These are phyloP conservation scores for Drosophila falleni DNA, from an alignment of 2,888 invertebrate genomes.

Conservation along the genomic window DNA sequence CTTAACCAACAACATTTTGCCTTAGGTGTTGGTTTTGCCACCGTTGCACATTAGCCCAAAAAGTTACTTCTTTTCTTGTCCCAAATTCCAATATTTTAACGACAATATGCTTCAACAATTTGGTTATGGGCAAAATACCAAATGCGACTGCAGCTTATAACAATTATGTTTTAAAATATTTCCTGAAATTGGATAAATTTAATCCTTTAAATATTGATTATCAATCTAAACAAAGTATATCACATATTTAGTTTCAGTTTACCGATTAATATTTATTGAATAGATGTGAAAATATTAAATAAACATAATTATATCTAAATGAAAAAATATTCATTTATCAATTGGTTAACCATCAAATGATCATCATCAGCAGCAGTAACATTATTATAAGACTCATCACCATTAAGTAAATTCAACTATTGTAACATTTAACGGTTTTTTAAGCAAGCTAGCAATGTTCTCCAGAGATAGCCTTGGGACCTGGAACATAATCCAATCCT, in stretches of 20 bases:
- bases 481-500: conserved; percentile 38
- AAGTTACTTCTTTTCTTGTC: conserved; percentile 8
- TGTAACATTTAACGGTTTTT: conserved; percentile 83
- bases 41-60: conserved; percentile 16
- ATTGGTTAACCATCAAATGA: conserved; percentile 37
- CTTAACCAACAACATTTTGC: conserved; percentile 7
- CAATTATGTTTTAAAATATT: background rate
- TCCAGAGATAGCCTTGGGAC: conserved; percentile 37
- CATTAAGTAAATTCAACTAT: conserved; percentile 83
- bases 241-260: no score
- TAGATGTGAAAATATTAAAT: no score
- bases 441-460: conserved; percentile 19
- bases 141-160: background rate
- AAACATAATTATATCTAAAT: no score
- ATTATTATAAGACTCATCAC: conserved; percentile 36
- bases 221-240: no score
- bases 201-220: no score
- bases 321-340: no score
- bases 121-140: background rate
- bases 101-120: background rate
- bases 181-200: no score
- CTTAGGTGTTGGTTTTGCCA: conserved; percentile 28
- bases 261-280: no score
- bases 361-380: conserved; percentile 27
- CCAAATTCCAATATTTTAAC: conserved; percentile 11